Evolutionary conservation across 2,113 vertebrate genomes (phyloP), one percentile per base, ranked within the genome.

Genomic region (Oxyura jamaicensis): DNA sequence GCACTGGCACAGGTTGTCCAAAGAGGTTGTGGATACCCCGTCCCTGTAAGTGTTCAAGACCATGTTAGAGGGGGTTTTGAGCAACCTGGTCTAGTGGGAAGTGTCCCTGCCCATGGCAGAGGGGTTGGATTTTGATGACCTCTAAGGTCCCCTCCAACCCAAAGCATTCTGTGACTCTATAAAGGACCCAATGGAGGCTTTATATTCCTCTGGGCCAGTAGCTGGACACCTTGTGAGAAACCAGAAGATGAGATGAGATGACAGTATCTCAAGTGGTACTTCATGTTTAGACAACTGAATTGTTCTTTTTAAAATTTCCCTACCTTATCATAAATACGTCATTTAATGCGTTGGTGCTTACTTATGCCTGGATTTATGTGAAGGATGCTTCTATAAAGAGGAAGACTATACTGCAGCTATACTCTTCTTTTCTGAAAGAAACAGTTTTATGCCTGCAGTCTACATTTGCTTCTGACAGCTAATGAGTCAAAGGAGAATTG

Each of bases 401-500:
- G 26, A 90, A 82, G 48, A 52, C 6, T 81, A 36, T 28, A 62
- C 1, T 86, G 42, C 69, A 90, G 56, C 23, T 80, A 79, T 22
- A 41, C 8, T 46, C 14, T 26, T 69, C 56, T 86, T 39, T 68
- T 46, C 74, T 60, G 28, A 83, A 81, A 91, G 46, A 83, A 69
- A 67, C 10, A 65, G 46, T 41, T 88, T 83, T 63, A 71, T 46
- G 52, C 33, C 23, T 91, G 71, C 36, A 23, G 23, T 83, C 25
- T 52, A 79, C 52, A 80, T 53, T 93, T 67, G 11, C 48, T 86
- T 93, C 75, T 86, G 80, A 93, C 74, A 93, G 78, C 59, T 83
- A 94, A 88, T 91, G 80, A 95, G 62, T 93, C 80, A 89, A 93
- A 95, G 39, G 25, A 95, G 58, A 94, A 89, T 35, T 82, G 41